A percentile compares a stretch with the other conserved stretches of the same genome.
These are phyloP conservation scores for Rhinoderma darwinii DNA, from an alignment of 2,113 vertebrate genomes.

Conservation along the genomic window DNA sequence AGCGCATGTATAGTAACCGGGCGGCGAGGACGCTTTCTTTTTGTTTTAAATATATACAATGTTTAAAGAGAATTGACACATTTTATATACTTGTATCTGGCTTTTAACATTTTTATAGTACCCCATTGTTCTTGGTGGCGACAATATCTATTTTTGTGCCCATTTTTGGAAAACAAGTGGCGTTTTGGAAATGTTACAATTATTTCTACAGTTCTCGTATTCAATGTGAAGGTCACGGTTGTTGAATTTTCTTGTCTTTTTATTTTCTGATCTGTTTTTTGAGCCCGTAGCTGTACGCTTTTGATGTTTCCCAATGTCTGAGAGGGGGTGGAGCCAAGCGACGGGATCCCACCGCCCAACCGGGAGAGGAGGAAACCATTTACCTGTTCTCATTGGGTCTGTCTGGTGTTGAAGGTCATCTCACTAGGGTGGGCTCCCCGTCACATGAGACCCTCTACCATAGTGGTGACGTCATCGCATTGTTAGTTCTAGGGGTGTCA, in stretches of 20 bases:
- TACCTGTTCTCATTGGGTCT: too few species aligned
- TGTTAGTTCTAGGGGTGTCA: not conserved
- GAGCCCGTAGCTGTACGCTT: constrained; percentile 83
- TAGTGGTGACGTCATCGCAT: too few species aligned
- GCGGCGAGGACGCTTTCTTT: constrained; percentile 69
- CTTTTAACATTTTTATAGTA: constrained; percentile 86
- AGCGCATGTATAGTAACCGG: constrained; percentile 86
- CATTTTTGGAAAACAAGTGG: constrained; percentile 93
- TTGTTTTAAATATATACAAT: constrained; percentile 80
- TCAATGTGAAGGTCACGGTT: constrained; percentile 77
- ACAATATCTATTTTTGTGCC: constrained; percentile 89
- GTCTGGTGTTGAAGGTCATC: not conserved
- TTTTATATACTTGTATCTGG: constrained; percentile 90
- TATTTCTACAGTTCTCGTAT: constrained; percentile 89
- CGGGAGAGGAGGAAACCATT: not conserved
- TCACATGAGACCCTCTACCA: not conserved
- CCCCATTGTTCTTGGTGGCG: constrained; percentile 87
- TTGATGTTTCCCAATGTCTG: constrained; percentile 75
- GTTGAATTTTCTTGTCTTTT: constrained; percentile 64
- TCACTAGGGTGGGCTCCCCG: too few species aligned
- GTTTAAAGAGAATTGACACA: constrained; percentile 84
- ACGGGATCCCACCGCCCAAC: constrained; percentile 27
- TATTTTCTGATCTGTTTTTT: constrained; percentile 76
- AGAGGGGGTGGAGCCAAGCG: constrained; percentile 48
- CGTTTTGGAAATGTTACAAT: constrained; percentile 91